Conservation (phyloP, 2,113 vertebrate genomes). For the Sinocyclocheilus maitianheensis region DNA sequence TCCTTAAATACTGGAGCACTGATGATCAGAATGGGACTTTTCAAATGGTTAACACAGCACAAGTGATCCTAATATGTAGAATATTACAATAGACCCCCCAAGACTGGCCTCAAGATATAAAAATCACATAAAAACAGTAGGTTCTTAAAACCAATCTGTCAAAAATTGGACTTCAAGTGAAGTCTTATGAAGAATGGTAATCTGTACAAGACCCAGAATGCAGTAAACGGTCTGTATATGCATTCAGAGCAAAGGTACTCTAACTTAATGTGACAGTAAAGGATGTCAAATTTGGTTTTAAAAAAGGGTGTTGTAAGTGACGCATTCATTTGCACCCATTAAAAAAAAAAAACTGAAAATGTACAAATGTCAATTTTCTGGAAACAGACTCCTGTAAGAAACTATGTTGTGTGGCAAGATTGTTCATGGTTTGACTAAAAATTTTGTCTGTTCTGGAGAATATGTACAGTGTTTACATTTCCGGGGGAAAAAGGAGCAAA, state of each 20-base stretch:
- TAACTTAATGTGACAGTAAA: not conserved
- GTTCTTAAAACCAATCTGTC: not conserved
- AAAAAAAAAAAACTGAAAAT: slow-evolving; percentile 33
- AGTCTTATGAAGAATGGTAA: not conserved
- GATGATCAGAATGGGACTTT: too few relatives aligned
- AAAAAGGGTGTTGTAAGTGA: slow-evolving; percentile 45
- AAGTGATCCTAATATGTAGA: not conserved
- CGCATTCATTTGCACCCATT: slow-evolving; percentile 60
- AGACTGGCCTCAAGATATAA: slow-evolving; percentile 24
- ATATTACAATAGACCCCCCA: not conserved
- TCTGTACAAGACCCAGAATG: not conserved
- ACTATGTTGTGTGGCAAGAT: not conserved
- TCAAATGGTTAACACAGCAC: not conserved
- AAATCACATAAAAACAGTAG: slow-evolving; percentile 36
- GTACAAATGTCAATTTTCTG: slow-evolving; percentile 5
- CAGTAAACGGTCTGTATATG: not conserved
- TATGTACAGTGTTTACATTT: slow-evolving; percentile 15
- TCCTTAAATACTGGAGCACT: too few relatives aligned
- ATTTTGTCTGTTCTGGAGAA: not conserved
- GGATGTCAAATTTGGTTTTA: not conserved
- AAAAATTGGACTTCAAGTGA: not conserved
- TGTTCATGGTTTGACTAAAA: not conserved
- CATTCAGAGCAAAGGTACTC: not conserved
- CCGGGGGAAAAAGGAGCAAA: slow-evolving; percentile 5
- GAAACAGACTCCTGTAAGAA: not conserved